phyloP scores from a whole-genome alignment of 92 coral and sea anemone genomes.

The Bergia puertoricense region DNA sequence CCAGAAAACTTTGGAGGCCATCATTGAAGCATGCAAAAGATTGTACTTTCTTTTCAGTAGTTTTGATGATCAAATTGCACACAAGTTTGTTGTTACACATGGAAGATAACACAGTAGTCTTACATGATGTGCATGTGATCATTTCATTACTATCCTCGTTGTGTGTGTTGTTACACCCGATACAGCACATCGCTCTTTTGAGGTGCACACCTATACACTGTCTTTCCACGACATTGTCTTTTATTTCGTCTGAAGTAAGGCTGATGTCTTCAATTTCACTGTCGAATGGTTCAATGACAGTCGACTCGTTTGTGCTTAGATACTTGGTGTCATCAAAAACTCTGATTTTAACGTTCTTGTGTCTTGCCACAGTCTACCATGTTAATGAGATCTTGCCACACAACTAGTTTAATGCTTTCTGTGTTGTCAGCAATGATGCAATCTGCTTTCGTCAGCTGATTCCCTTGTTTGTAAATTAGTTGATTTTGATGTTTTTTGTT shows the following conservation, averaged over 20 bases:
- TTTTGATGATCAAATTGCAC: constrained; percentile 50
- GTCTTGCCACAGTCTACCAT: constrained; percentile 2
- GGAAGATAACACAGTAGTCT: constrained; percentile 19
- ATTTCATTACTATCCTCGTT: constrained; percentile 15
- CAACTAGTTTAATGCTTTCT: constrained; percentile 27
- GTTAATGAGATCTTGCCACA: constrained; percentile 42
- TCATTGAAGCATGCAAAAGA: constrained; percentile 45
- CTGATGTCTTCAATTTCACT: constrained; percentile 17
- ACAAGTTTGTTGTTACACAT: constrained; percentile 49
- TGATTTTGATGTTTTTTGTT: constrained; percentile 23
- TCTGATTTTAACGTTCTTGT: constrained; percentile 26
- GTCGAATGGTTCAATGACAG: constrained; percentile 2
- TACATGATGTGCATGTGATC: constrained; percentile 13
- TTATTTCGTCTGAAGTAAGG: constrained; percentile 16
- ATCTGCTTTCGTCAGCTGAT: constrained; percentile 21
- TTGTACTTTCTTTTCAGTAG: constrained; percentile 38
- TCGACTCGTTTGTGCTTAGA: constrained; percentile 27
- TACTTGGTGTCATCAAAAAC: constrained; percentile 37
- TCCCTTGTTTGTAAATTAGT: constrained; percentile 23
- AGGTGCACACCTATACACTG: constrained; percentile 1
- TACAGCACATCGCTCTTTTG: not conserved
- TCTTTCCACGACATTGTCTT: constrained; percentile 30
- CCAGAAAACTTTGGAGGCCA: constrained; percentile 51
- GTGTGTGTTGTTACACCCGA: constrained; percentile 12
- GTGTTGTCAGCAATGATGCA: constrained; percentile 29